Percentiles rank a stretch among this genome's conserved stretches.
Evolutionary conservation across 2,888 invertebrate genomes (phyloP).

Genomic region (Drosophila rubida): DNA sequence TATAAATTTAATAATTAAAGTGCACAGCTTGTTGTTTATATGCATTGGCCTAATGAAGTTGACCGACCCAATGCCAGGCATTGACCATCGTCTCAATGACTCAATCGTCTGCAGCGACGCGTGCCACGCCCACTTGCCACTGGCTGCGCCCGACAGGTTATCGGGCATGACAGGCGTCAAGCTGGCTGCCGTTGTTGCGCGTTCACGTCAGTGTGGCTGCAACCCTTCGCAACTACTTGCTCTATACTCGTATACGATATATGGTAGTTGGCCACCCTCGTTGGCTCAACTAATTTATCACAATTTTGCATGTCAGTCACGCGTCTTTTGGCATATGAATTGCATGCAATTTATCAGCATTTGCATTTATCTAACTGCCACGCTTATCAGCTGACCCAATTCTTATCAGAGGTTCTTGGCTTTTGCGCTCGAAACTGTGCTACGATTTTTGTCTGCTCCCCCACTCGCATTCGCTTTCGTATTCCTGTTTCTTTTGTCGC

Average conservation of each 20-base stretch:
- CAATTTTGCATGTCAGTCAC: slow-evolving; percentile 80
- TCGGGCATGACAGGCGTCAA: slow-evolving; percentile 36
- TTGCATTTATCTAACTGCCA: slow-evolving; percentile 45
- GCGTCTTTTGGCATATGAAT: slow-evolving; percentile 70
- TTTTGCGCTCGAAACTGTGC: slow-evolving; percentile 42
- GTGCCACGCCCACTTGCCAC: slow-evolving; percentile 2
- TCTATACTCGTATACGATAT: too few species aligned
- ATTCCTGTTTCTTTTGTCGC: slow-evolving; percentile 10
- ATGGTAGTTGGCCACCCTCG: background rate
- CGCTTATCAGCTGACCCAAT: slow-evolving; percentile 32
- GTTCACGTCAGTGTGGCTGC: slow-evolving; percentile 25
- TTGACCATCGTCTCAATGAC: slow-evolving; percentile 16
- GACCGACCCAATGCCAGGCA: slow-evolving; percentile 51
- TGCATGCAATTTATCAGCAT: slow-evolving; percentile 77
- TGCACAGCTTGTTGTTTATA: slow-evolving; percentile 36
- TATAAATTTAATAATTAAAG: slow-evolving; percentile 64
- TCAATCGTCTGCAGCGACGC: slow-evolving; percentile 26
- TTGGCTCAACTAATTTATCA: slow-evolving; percentile 68
- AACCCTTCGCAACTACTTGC: slow-evolving; percentile 25
- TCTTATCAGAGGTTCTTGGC: slow-evolving; percentile 9
- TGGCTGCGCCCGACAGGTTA: slow-evolving; percentile 20
- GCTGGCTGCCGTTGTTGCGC: slow-evolving; percentile 23
- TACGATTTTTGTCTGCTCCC: slow-evolving; percentile 26
- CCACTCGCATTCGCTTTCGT: background rate
- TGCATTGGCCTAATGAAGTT: slow-evolving; percentile 71